A percentile compares a stretch with the other conserved stretches of the same genome.
Conservation (phyloP, 2,888 invertebrate species). For the Eristalinus aeneus region DNA sequence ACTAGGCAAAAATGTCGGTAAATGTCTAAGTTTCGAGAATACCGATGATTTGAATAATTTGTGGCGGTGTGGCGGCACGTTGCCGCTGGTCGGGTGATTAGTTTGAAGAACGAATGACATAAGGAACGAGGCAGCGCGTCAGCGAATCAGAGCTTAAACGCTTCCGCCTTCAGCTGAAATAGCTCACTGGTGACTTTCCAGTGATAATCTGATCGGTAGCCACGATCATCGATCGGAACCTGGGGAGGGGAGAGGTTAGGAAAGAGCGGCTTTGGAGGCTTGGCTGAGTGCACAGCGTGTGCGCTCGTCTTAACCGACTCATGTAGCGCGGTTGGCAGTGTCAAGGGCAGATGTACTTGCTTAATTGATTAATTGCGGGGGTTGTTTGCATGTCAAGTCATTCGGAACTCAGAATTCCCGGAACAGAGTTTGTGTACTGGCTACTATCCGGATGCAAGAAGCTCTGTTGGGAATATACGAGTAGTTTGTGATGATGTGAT, state of each 20-base stretch:
- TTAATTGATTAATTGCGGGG: not conserved
- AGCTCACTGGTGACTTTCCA: not conserved
- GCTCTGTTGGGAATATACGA: too few relatives aligned
- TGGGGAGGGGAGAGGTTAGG: not conserved
- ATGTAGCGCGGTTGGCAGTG: not conserved
- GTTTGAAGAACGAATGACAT: not conserved
- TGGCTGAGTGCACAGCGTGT: not conserved
- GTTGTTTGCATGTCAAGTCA: not conserved
- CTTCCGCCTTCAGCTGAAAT: not conserved
- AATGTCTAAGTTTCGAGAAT: not conserved
- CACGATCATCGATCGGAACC: not conserved
- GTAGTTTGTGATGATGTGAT: too few relatives aligned
- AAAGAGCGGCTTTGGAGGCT: not conserved
- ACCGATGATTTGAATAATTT: not conserved
- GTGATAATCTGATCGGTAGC: not conserved
- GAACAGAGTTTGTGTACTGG: not conserved
- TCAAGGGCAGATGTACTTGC: not conserved
- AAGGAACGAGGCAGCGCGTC: too few relatives aligned
- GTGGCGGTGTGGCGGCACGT: not conserved
- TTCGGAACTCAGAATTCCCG: not conserved
- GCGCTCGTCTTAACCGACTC: not conserved
- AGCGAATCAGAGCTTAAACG: not conserved
- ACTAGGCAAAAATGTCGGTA: constrained; percentile 26
- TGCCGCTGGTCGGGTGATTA: not conserved
- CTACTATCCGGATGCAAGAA: too few relatives aligned